A percentile compares a stretch with the other conserved stretches of the same genome.
These are phyloP conservation scores for Aquatica leii DNA, from an alignment of 2,888 invertebrate species.

Conservation along the genomic window DNA sequence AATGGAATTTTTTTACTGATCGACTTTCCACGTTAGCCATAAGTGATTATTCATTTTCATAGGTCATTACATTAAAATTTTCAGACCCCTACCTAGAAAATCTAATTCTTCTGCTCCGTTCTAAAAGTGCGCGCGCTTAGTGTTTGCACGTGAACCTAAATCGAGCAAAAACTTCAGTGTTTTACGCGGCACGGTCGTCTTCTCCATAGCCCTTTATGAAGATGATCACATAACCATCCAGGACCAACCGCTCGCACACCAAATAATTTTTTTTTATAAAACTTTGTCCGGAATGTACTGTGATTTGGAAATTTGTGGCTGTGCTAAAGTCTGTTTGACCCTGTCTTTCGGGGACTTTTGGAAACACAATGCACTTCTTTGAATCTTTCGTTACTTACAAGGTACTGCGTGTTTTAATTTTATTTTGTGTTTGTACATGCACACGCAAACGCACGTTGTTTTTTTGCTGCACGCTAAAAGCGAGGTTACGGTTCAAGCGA, in stretches of 20 bases:
- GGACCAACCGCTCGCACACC: too few species aligned
- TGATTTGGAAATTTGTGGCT: constrained; percentile 28
- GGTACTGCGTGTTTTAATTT: constrained; percentile 27
- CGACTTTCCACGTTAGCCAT: too few species aligned
- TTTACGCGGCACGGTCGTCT: constrained; percentile 38
- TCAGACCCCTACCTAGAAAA: constrained; percentile 32
- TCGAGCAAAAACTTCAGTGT: constrained; percentile 38
- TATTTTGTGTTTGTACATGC: background rate
- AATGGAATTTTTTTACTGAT: too few species aligned
- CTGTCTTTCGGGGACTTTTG: constrained; percentile 26
- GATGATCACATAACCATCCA: constrained; percentile 27
- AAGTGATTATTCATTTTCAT: constrained; percentile 11
- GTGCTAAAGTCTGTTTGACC: constrained; percentile 28
- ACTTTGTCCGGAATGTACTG: constrained; percentile 29
- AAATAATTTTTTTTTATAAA: constrained; percentile 1
- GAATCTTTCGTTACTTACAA: constrained; percentile 30
- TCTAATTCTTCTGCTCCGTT: constrained; percentile 27
- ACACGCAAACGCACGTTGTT: background rate
- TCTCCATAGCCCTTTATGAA: constrained; percentile 32
- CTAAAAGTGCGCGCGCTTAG: constrained; percentile 35
- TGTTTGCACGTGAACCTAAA: constrained; percentile 39
- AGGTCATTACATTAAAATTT: constrained; percentile 26
- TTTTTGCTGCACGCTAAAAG: background rate
- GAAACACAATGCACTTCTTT: constrained; percentile 35
- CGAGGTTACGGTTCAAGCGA: constrained; percentile 2